Evolutionary conservation across 2,113 vertebrate genomes (phyloP).

Genomic region (Pomatorhinus ruficollis): DNA sequence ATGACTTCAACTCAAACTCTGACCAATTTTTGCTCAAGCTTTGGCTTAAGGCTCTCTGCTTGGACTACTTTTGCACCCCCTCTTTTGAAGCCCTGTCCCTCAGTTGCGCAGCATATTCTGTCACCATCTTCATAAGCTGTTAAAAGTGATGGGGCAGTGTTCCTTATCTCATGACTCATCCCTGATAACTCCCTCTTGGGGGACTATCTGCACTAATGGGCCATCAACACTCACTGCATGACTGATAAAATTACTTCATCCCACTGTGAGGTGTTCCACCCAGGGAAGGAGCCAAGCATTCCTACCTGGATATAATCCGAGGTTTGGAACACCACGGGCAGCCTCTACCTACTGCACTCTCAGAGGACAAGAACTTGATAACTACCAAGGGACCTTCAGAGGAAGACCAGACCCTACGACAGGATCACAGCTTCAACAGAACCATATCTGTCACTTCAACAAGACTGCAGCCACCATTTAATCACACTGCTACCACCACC

Average conservation of each 20-base stretch:
- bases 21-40: not conserved
- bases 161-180: not conserved
- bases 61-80: not conserved
- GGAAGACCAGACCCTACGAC: not conserved
- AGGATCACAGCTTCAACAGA: not conserved
- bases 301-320: not conserved
- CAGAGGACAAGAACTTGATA: not conserved
- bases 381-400: not conserved
- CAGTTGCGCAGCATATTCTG: accelerated
- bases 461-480: not conserved
- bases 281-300: not conserved
- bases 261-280: not conserved
- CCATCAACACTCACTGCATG: too few species aligned
- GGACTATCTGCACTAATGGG: not conserved
- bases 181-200: not conserved
- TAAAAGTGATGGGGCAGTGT: not conserved
- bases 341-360: not conserved
- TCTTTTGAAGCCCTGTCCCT: not conserved
- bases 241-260: not conserved
- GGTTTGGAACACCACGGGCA: not conserved
- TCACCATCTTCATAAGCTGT: not conserved
- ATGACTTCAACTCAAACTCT: not conserved
- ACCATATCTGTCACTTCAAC: too few species aligned
- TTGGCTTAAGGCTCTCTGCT: not conserved
- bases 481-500: not conserved